Conservation (phyloP, 2,888 invertebrate species). For the Temnothorax ravouxi region DNA sequence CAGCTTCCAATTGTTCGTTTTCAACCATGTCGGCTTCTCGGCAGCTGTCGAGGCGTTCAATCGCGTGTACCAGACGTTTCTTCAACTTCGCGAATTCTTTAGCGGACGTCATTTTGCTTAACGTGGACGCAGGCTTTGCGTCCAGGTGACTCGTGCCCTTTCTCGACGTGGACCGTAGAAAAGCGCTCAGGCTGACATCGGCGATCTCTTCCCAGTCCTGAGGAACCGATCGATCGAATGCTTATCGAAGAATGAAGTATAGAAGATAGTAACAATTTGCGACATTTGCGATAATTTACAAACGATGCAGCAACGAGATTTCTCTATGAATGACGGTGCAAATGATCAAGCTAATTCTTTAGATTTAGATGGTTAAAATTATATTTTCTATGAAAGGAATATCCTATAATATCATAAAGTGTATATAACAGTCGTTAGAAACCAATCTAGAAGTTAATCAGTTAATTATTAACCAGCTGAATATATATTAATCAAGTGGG, state of each 20-base stretch:
- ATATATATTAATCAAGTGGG: background rate
- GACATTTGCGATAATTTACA: background rate
- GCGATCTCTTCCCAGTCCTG: conserved; percentile 94
- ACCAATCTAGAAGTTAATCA: background rate
- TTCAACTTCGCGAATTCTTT: conserved; percentile 81
- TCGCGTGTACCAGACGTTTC: conserved; percentile 79
- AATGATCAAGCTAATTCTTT: background rate
- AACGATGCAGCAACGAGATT: background rate
- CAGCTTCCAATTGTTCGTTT: conserved; percentile 65
- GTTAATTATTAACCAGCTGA: background rate
- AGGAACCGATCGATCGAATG: conserved; percentile 1
- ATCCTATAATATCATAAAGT: background rate
- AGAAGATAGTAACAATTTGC: background rate
- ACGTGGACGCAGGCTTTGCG: conserved; percentile 84
- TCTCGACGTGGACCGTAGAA: conserved; percentile 89
- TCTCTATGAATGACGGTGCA: background rate
- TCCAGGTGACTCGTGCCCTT: conserved; percentile 87
- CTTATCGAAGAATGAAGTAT: background rate
- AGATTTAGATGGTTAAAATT: background rate
- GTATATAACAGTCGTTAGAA: background rate
- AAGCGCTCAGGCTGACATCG: conserved; percentile 89
- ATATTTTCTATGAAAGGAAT: background rate
- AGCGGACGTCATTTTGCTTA: conserved; percentile 79
- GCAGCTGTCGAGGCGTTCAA: conserved; percentile 77
- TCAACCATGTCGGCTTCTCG: conserved; percentile 75